Evolutionary conservation across 2,888 invertebrate species (phyloP).

Genomic region (Deroplatys truncata): DNA sequence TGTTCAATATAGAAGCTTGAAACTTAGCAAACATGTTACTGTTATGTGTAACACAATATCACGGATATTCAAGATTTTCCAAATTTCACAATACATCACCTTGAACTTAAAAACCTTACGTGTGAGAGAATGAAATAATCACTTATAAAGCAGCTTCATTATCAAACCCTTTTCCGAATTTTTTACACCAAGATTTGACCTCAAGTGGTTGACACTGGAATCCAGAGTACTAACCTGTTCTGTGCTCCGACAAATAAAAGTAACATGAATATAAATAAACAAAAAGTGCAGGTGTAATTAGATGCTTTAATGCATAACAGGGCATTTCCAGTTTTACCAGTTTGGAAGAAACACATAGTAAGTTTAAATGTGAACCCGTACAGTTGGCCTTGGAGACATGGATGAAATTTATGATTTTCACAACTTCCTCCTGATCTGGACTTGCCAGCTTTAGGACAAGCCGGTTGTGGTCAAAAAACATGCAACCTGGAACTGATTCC

Average conservation of each 20-base stretch:
- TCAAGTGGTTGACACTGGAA: not conserved
- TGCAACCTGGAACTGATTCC: no score
- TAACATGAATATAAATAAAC: not conserved
- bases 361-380: not conserved
- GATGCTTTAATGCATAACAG: not conserved
- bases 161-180: no score
- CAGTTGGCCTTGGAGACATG: not conserved
- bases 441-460: not conserved
- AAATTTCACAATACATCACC: no score
- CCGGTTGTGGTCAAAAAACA: not conserved
- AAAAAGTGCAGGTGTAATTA: not conserved
- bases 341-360: not conserved
- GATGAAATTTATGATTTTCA: not conserved
- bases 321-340: not conserved
- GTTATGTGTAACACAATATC: no score
- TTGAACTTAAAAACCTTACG: no score
- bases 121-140: no score
- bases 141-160: no score
- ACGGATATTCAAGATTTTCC: no score
- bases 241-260: not conserved
- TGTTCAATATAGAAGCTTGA: no score
- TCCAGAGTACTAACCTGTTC: not conserved
- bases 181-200: not conserved
- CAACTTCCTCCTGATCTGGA: not conserved
- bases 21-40: no score